Evolutionary conservation across 2,888 invertebrate species (phyloP).

Genomic region (Chirona hameri): DNA sequence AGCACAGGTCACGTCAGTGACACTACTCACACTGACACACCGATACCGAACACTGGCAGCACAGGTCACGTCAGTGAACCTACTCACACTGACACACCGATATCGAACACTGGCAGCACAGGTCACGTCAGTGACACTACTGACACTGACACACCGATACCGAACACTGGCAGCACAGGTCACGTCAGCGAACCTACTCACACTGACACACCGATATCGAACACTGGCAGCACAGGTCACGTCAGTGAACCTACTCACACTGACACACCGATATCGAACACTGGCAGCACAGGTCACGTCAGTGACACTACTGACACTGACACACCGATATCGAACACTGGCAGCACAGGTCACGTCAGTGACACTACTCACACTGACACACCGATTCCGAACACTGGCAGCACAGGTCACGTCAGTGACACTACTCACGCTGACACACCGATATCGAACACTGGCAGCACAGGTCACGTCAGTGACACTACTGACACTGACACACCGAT

Average conservation of each 20-base stretch:
- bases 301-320: no score
- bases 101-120: conserved; percentile 72
- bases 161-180: conserved; percentile 65
- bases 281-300: conserved; percentile 50
- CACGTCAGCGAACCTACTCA: conserved; percentile 54
- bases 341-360: no score
- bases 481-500: no score
- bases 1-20: no score
- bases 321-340: conserved; percentile 90
- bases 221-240: conserved; percentile 57
- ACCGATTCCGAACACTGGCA: conserved; percentile 88
- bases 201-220: conserved; percentile 93
- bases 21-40: conserved; percentile 76
- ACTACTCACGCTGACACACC: conserved; percentile 58
- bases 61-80: no score
- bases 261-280: conserved; percentile 94
- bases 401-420: no score
- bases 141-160: conserved; percentile 80
- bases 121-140: no score
- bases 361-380: conserved; percentile 69
- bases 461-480: no score
- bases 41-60: conserved; percentile 81
- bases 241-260: conserved; percentile 60
- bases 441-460: conserved; percentile 77
- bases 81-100: conserved; percentile 88